Evolutionary conservation across 1,140 invertebrate species (phyloP), one percentile per base, ranked within the genome.

Genomic region (Diploscapter pachys): DNA sequence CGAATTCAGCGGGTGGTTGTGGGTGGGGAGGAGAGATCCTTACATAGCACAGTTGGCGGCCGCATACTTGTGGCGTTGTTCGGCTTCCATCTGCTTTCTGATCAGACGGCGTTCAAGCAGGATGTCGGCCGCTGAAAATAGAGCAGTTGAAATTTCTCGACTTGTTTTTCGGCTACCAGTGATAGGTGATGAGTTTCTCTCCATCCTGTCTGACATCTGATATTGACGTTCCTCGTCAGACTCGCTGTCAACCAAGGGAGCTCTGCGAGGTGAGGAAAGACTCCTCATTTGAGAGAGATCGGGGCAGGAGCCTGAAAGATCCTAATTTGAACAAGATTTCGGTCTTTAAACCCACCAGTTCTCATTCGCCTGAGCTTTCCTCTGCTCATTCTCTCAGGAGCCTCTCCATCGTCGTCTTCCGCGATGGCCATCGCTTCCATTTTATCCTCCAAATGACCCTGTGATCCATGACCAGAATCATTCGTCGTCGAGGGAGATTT

Each of bases 401-500:
- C 63, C 52, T 68, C 65, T 53, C 57, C 64, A 8, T 74, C 73
- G 4, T 59, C 55, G 53, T 65, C 57, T 55, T 74, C 73, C 49
- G 59, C 66, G 31, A 71, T 75, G 50, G 67, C 74, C 59, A 75
- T 63, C 5, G 74, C 57, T 59, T 72, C 73, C 54, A 74, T 74
- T 63, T 65, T 64, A 49, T 76, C 75, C 49, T 76, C 75, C 49
- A 76, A 62, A 72, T 76, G 75, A 49, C 75, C 75, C 50, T 76
- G 75, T 56, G 69, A 72, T 66, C 75, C 75, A 4, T 71, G 61
- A 72, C 75, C 75, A 49, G 51, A 56, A 56, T 76, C 75, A 67
- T 76, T 76, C 4, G 75, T 76, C 6, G 75, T 76, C 2, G 68
- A 71, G 6, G 75, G 75, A n/a, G 75, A 76, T 67, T 76, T 76